These are phyloP conservation scores for Oreochromis grahami DNA, from an alignment of 2,797 vertebrate genomes.

Conservation along the genomic window DNA sequence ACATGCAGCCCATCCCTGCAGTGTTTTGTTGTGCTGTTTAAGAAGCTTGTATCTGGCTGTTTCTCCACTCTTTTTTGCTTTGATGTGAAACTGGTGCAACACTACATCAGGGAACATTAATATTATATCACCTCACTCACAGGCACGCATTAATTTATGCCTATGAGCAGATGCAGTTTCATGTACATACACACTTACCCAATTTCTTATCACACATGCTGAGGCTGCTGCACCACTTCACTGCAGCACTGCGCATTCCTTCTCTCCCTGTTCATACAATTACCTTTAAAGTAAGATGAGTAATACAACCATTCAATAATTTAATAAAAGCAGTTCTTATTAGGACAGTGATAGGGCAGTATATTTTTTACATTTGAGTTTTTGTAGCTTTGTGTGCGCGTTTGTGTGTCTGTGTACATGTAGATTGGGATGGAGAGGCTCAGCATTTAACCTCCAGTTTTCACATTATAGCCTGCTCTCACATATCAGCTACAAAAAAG, in stretches of 20 bases:
- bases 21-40: slow-evolving; percentile 48
- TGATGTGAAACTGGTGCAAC: slow-evolving; percentile 65
- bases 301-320: neutral
- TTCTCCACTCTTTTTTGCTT: slow-evolving; percentile 41
- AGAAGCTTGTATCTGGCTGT: slow-evolving; percentile 43
- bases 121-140: slow-evolving; percentile 46
- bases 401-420: neutral
- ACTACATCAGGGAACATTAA: slow-evolving; percentile 60
- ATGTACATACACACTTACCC: neutral
- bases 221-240: slow-evolving; percentile 28
- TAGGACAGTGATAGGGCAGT: neutral
- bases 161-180: neutral
- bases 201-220: neutral
- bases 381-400: neutral
- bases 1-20: neutral
- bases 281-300: neutral
- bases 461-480: neutral
- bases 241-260: slow-evolving; percentile 13
- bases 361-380: neutral
- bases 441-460: neutral
- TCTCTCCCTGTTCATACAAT: neutral
- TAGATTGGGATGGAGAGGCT: neutral
- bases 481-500: neutral
- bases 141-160: neutral
- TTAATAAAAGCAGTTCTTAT: neutral